phyloP scores from a whole-genome alignment of 1,140 invertebrate genomes.

The Drosophila baimaii region DNA sequence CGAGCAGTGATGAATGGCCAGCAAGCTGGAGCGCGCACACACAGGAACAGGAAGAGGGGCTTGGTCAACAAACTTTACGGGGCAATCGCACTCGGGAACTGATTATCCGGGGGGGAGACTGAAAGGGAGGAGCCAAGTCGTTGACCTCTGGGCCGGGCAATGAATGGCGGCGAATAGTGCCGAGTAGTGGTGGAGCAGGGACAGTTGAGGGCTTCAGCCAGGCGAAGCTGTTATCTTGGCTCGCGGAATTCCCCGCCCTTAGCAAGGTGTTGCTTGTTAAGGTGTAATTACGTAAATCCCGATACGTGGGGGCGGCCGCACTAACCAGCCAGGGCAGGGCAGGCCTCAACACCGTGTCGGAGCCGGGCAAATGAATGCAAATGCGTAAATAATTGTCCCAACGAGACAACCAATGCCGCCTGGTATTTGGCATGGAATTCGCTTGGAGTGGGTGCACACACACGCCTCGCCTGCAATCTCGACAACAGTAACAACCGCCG shows the following conservation, averaged over 20 bases:
- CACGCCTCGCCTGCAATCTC: constrained; percentile 9
- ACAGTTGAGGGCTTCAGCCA: background rate
- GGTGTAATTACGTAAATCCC: constrained; percentile 51
- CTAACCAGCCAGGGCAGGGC: constrained; percentile 10
- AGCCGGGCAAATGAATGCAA: constrained; percentile 55
- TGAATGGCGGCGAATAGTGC: constrained; percentile 13
- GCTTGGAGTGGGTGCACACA: constrained; percentile 12
- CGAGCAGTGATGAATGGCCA: constrained; percentile 54
- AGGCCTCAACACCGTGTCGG: constrained; percentile 9
- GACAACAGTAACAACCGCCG: constrained; percentile 20
- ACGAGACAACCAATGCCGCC: constrained; percentile 36
- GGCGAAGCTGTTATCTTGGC: background rate
- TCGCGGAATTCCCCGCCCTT: constrained; percentile 19
- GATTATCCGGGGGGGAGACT: constrained; percentile 15
- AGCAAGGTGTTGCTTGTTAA: constrained; percentile 22
- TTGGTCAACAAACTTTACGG: constrained; percentile 49
- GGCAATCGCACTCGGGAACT: constrained; percentile 43
- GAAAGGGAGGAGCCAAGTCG: constrained; percentile 23
- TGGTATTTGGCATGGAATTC: constrained; percentile 47
- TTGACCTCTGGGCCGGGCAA: constrained; percentile 28
- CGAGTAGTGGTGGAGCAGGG: background rate
- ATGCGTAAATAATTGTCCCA: constrained; percentile 64
- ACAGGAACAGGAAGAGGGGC: constrained; percentile 6
- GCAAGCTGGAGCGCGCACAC: constrained; percentile 21
- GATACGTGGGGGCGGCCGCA: constrained; percentile 22